Evolutionary conservation across 2,888 invertebrate genomes (phyloP), one percentile per base, ranked within the genome.

Genomic region (Noctua fimbriata): DNA sequence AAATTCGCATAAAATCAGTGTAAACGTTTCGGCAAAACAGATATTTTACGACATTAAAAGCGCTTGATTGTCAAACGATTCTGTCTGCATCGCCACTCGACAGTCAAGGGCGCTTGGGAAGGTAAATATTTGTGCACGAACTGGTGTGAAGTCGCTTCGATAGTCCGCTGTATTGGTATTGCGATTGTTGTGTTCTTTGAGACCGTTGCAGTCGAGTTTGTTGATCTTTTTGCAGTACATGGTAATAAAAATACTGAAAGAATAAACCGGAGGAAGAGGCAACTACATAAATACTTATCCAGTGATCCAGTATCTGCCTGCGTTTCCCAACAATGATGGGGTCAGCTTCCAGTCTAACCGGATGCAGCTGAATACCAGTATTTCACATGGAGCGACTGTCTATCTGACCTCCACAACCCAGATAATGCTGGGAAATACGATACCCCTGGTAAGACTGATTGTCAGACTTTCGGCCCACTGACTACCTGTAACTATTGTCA

Each of bases 111-210:
- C 70, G 69, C 55, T 60, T n/a, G 55, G 21, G 55, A 41, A 28
- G 0, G 82, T 67, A 49, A 83, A 83, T 81, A 73, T 83, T 83
- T 60, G 72, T 67, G 16, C 16, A 55, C 28, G 69, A 44, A 69
- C 55, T 32, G 47, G 55, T 24, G 44, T 12, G 58, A n/a, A 75
- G 63, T 60, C 58, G 47, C 36, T 60, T 52, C 72, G 66, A 58
- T 36, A 81, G 36, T n/a, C 41, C 14, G 75, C 52, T 76, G 65
- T 85, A 5, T 76, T 70, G 66, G 52, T 55, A 36, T 24, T 32
- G 44, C 69, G 24, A 69, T 5, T 69, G 16, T 70, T 73, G 28
- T 41, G 44, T 52, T 66, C 28, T 60, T 73, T 73, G n/a, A 70
- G 18, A 60, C 28, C 16, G 65, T 32, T 41, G 24, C n/a, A 49